Conservation (phyloP, 2,113 vertebrate species). For the Lanius ludovicianus region DNA sequence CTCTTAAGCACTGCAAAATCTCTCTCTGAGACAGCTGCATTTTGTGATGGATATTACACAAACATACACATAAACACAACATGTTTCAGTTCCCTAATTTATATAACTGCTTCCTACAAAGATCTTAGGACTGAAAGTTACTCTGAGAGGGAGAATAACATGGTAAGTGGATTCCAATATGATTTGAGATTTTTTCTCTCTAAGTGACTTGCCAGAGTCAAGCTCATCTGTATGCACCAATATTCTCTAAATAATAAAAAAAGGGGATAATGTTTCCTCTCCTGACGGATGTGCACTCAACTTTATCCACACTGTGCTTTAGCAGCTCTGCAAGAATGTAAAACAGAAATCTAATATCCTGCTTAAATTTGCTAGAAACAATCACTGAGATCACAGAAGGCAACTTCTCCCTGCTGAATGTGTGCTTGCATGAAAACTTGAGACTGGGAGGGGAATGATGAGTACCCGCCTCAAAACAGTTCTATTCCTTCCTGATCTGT, state of each 20-base stretch:
- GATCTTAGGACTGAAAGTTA: neutral
- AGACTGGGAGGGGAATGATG: neutral
- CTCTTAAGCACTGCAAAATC: neutral
- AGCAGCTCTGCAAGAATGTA: conserved; percentile 5
- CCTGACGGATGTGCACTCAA: neutral
- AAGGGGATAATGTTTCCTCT: neutral
- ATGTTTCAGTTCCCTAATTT: neutral
- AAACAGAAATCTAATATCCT: neutral
- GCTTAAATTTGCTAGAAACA: conserved; percentile 13
- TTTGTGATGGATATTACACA: neutral
- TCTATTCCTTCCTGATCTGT: neutral
- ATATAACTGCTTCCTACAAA: neutral
- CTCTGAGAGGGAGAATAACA: neutral
- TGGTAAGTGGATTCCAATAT: neutral
- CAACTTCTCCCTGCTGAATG: neutral
- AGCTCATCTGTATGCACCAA: neutral
- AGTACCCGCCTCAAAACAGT: neutral
- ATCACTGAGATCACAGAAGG: neutral
- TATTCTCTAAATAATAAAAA: conserved; percentile 21
- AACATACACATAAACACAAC: neutral
- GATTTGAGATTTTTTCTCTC: neutral
- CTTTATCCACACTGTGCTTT: neutral
- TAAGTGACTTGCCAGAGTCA: neutral
- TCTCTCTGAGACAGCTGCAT: neutral
- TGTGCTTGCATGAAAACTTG: neutral